Conservation (phyloP, 1,140 invertebrate genomes). For the Neodiprion lecontei region DNA sequence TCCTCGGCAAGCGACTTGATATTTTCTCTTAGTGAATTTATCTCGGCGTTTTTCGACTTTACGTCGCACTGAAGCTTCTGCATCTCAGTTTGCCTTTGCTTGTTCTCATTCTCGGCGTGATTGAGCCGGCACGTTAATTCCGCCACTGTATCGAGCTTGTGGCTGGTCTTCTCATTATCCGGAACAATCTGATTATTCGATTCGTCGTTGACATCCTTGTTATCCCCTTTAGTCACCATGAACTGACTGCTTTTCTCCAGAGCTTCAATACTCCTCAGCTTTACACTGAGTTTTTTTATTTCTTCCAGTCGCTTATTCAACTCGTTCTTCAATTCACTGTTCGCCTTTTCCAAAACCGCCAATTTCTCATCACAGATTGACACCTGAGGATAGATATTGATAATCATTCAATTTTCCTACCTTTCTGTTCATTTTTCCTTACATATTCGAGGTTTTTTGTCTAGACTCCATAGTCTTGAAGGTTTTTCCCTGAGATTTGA, state of each 20-base stretch:
- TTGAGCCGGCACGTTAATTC: neutral
- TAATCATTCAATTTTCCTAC: neutral
- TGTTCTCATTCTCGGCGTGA: slow-evolving; percentile 5
- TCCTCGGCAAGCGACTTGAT: slow-evolving; percentile 27
- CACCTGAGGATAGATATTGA: neutral
- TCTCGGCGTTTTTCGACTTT: slow-evolving; percentile 30
- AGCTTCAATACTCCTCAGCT: neutral
- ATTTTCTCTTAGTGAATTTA: slow-evolving; percentile 29
- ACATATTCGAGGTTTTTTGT: too few relatives aligned
- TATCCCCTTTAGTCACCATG: neutral
- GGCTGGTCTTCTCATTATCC: neutral
- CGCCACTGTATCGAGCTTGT: neutral
- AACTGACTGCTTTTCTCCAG: neutral
- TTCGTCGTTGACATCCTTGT: too few relatives aligned
- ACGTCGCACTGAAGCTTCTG: slow-evolving; percentile 26
- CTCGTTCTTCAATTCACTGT: slow-evolving; percentile 35
- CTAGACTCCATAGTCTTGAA: too few relatives aligned
- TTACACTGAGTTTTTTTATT: neutral
- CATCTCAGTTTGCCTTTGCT: slow-evolving; percentile 8
- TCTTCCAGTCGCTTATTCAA: neutral
- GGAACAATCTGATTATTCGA: too few relatives aligned
- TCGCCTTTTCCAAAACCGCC: slow-evolving; percentile 30
- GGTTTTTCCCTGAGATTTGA: neutral
- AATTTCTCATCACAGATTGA: slow-evolving; percentile 19
- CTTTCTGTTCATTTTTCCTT: too few relatives aligned